Base-by-base conservation (phyloP, 2,888 invertebrate genomes). In the Leucophenga maculata region DNA sequence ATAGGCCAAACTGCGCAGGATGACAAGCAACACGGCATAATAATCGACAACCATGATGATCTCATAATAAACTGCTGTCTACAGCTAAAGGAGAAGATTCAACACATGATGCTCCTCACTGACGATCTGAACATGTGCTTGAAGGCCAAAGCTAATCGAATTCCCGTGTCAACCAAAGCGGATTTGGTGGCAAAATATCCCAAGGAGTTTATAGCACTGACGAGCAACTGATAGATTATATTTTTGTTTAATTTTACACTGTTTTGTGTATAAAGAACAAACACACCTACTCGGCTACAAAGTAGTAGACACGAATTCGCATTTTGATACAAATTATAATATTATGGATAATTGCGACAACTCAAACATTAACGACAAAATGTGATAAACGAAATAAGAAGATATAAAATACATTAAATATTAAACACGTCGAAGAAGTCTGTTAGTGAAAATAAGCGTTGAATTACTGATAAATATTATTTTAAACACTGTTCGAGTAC, bases 81-180 rank as follows among this genome's bases (percentile, higher is more conserved):
- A 18, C 90, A 91, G 83, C 85, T 89, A 1, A 79, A 84, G 64
- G 71, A 85, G 54, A 83, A 89, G 66, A 86, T 88, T 54, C 80
- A 86, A n/a, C 81, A 86, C 74, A 78, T 89, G 69, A 84, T 90
- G 64, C 80, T 91, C 3, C 77, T 91, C 0, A 89, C 90, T 16
- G 90, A 90, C 74, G 91, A 91, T 77, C 80, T 88, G 3, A 91
- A 90, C 82, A 78, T 91, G 54, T 87, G 89, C 32, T 90, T 90
- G 71, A 91, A 91, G 79, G 90, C 90, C 0, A 82, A 89, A 4
- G 86, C 89, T 32, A 89, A 89, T 72, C 81, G 84, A 14, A 84
- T 91, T 9, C 71, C 77, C n/a, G 86, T 85, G 0, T 79, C 84
- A 1, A 79, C 85, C 1, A 85, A 84, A 68, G 80, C 81, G 3